Conservation (phyloP, 2,113 vertebrate species). For the Stegastes partitus region DNA sequence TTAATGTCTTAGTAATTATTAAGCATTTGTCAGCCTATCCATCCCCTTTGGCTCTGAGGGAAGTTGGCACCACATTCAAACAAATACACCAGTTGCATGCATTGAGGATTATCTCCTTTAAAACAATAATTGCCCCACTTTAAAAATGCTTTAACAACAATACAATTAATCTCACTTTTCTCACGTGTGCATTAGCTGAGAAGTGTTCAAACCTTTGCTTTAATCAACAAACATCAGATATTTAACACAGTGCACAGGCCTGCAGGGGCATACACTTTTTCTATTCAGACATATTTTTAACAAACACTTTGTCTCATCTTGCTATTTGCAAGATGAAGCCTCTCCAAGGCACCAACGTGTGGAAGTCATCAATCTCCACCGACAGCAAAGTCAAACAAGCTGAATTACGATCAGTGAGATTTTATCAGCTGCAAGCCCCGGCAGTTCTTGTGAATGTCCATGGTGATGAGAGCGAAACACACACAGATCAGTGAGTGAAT, state of each 20-base stretch:
- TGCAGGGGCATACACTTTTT: background rate
- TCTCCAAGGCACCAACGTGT: conserved; percentile 1
- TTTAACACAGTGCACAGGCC: background rate
- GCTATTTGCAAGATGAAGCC: conserved; percentile 7
- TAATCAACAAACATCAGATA: conserved; percentile 26
- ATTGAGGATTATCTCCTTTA: background rate
- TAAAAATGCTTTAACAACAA: background rate
- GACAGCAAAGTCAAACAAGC: conserved; percentile 9
- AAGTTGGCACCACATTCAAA: conserved; percentile 54
- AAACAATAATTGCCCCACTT: conserved; percentile 5
- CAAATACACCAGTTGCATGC: background rate
- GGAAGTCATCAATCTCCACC: conserved; percentile 32
- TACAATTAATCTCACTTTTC: background rate
- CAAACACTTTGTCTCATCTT: conserved; percentile 11
- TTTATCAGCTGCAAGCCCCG: conserved; percentile 58
- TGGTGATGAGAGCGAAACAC: background rate
- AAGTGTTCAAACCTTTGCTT: background rate
- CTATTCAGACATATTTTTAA: background rate
- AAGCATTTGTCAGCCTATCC: conserved; percentile 37
- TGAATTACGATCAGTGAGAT: conserved; percentile 36
- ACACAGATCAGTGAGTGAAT: conserved; percentile 9
- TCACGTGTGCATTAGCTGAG: background rate
- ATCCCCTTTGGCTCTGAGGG: conserved; percentile 45
- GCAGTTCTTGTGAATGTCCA: conserved; percentile 34
- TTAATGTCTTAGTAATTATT: conserved; percentile 25